Evolutionary conservation across 2,797 vertebrate species (phyloP).

Genomic region (Florisuga fusca): DNA sequence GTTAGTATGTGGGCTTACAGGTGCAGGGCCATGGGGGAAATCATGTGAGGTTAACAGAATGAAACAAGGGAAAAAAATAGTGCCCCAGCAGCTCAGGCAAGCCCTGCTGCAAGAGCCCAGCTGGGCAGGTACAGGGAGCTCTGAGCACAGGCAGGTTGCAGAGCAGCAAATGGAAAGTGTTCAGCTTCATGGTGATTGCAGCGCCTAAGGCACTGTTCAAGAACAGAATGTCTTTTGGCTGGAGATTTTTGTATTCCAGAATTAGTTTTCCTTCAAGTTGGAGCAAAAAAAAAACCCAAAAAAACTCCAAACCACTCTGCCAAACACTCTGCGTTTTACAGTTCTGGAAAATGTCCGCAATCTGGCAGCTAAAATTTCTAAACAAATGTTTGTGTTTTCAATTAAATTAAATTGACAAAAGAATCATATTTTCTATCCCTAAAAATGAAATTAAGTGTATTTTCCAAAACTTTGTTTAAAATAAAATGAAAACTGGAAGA

Average conservation of each 20-base stretch:
- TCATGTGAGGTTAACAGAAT: not conserved
- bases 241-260: not conserved
- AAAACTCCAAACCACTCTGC: fast-evolving
- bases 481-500: not conserved
- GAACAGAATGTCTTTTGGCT: not conserved
- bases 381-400: not conserved
- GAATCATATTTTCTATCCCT: not conserved
- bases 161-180: not conserved
- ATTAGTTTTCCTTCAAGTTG: not conserved
- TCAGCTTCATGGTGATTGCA: not conserved
- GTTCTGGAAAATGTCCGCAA: not conserved
- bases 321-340: not conserved
- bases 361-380: not conserved
- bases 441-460: not conserved
- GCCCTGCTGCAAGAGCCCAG: not conserved
- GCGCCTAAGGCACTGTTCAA: not conserved
- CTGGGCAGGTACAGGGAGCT: not conserved
- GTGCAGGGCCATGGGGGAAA: not conserved
- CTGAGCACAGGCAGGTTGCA: not conserved
- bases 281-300: fast-evolving
- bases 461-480: not conserved
- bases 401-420: not conserved
- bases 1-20: not conserved
- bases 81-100: not conserved
- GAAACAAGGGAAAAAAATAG: not conserved